Base-by-base conservation (phyloP, 2,888 invertebrate species). In the Drepanosiphum platanoidis region DNA sequence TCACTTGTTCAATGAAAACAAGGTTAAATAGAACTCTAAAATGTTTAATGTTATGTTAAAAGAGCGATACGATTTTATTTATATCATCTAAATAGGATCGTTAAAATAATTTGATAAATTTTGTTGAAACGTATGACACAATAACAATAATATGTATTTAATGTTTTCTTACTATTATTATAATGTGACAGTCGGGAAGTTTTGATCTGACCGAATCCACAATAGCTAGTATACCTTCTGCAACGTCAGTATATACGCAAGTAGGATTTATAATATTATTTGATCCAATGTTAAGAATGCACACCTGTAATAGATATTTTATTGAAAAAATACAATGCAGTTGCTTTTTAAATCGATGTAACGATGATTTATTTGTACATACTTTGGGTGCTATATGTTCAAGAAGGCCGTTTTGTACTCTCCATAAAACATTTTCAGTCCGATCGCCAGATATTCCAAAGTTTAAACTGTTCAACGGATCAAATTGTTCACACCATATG, bases 381-480 rank as follows among this genome's bases (percentile, higher is more conserved):
- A 96, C 96, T 92, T 96, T 97, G 13, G 97, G 96, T 89, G 94
- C 94, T 87, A 97, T 94, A 91, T 94, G 93, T 89, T 97, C 96
- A 88, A 97, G 91, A 90, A 96, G 96, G 79, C 97, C 97, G 91
- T 97, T 95, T 89, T 93, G 92, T 71, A 97, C 93, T 88, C 97
- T 92, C 97, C 97, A 97, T 66, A 97, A 91, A n/a, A 97, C 93
- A 92, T 97, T 94, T 90, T 97, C 95, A 61, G 95, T 95, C 89
- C 94, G 93, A 90, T 97, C 97, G 87, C 94, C 95, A 88, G 95
- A 94, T 89, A 97, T 95, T 88, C 97, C 96, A 91, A 96, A 96
- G 90, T 97, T 97, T 88, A 97, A 92, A 89, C 95, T 95, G 90
- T 97, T 97, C 89, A 97, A 92, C 1, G 97, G 97, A 86, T 95